These are phyloP conservation scores for Amblyjoppa fuscipennis DNA, from an alignment of 2,888 invertebrate species.

Conservation along the genomic window DNA sequence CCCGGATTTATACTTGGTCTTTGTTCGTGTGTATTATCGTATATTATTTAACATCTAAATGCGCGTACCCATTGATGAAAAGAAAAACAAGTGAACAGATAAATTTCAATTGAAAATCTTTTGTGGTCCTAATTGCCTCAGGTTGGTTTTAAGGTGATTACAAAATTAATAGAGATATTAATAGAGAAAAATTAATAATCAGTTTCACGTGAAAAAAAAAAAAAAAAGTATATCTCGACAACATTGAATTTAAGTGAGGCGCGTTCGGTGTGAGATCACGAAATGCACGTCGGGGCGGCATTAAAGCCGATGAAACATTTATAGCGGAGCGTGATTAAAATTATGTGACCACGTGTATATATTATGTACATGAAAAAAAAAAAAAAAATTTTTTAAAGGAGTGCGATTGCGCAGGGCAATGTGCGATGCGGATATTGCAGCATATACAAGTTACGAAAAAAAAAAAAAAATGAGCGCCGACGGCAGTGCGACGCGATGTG, in stretches of 20 bases:
- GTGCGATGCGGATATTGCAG: slow-evolving; percentile 28
- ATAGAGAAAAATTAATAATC: background rate
- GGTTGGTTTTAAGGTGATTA: background rate
- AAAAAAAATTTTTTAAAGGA: background rate
- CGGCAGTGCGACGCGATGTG: slow-evolving; percentile 5
- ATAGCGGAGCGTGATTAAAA: slow-evolving; percentile 2
- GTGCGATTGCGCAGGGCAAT: slow-evolving; percentile 5
- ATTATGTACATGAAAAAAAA: background rate
- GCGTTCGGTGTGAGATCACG: background rate
- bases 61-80: background rate
- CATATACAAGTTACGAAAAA: slow-evolving; percentile 8
- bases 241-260: background rate
- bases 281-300: background rate
- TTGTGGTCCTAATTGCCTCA: background rate
- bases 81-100: background rate
- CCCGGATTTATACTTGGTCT: background rate
- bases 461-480: slow-evolving; percentile 6
- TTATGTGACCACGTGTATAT: slow-evolving; percentile 8
- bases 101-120: background rate
- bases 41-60: background rate
- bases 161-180: background rate
- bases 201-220: slow-evolving; percentile 11
- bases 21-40: background rate
- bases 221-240: background rate
- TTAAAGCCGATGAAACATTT: background rate